A percentile compares a stretch with the other conserved stretches of the same genome.
Evolutionary conservation across 2,888 invertebrate genomes (phyloP).

Genomic region (Tipula confusa): DNA sequence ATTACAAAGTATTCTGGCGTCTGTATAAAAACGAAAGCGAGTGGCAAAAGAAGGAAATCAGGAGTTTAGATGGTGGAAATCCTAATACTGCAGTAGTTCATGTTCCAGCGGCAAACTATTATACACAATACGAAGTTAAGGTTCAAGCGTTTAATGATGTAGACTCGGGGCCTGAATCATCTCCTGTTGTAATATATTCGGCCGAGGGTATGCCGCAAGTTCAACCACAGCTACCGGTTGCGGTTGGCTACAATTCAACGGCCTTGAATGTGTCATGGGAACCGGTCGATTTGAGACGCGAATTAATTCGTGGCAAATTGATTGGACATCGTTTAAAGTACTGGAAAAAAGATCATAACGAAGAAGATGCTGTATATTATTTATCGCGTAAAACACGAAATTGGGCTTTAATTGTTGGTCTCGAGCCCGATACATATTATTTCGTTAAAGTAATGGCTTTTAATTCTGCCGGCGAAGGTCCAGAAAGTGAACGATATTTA

Average conservation of each 20-base stretch:
- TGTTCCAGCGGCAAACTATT: conserved; percentile 68
- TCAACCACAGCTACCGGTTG: conserved; percentile 76
- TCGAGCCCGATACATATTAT: conserved; percentile 90
- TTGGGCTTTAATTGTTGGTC: conserved; percentile 87
- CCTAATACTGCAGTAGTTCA: conserved; percentile 73
- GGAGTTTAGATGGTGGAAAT: conserved; percentile 70
- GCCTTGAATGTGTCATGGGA: conserved; percentile 88
- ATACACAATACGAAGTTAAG: conserved; percentile 78
- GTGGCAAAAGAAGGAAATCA: conserved; percentile 65
- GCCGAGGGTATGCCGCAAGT: conserved; percentile 92
- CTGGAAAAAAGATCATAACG: conserved; percentile 72
- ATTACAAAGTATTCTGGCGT: conserved; percentile 88
- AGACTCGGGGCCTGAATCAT: conserved; percentile 79
- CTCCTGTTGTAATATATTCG: conserved; percentile 68
- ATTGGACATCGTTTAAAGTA: conserved; percentile 92
- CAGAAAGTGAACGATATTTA: conserved; percentile 84
- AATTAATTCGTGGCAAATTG: conserved; percentile 80
- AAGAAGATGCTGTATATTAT: conserved; percentile 77
- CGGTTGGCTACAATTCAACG: conserved; percentile 83
- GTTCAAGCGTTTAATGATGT: conserved; percentile 77
- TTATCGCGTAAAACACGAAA: conserved; percentile 77
- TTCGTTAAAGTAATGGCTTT: conserved; percentile 93
- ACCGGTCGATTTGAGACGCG: conserved; percentile 78
- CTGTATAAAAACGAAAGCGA: conserved; percentile 66
- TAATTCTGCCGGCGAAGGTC: conserved; percentile 93